Evolutionary conservation across 2,797 vertebrate species (phyloP).

Genomic region (Tamandua tetradactyla): DNA sequence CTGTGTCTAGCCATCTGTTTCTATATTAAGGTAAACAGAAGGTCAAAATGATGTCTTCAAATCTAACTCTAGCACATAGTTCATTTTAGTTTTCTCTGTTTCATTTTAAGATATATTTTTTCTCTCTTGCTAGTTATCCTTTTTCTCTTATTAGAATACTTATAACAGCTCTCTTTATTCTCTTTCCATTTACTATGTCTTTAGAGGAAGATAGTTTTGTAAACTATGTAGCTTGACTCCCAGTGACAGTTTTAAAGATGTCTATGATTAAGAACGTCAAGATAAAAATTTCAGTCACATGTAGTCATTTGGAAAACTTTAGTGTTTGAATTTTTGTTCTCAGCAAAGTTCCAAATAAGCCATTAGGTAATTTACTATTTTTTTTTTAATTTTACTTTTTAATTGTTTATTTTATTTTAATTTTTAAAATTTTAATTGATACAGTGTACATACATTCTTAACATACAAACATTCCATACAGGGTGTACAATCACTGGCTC

Average conservation of each 20-base stretch:
- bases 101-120: neutral
- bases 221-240: neutral
- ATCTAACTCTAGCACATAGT: neutral
- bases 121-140: neutral
- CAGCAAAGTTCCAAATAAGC: neutral
- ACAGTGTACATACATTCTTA: too few relatives aligned
- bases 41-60: neutral
- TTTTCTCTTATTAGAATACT: neutral
- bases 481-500: too few relatives aligned
- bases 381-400: too few relatives aligned
- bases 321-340: neutral
- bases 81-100: neutral
- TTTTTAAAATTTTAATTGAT: too few relatives aligned
- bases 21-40: neutral
- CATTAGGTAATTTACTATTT: accelerated
- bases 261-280: neutral
- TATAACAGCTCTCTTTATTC: neutral
- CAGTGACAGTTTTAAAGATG: neutral
- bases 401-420: too few relatives aligned
- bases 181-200: neutral
- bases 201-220: neutral
- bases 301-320: neutral
- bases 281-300: neutral
- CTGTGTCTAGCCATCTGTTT: neutral
- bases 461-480: too few relatives aligned